Base-by-base conservation (phyloP, 2,888 invertebrate species). In the Hoplodrina ambigua region DNA sequence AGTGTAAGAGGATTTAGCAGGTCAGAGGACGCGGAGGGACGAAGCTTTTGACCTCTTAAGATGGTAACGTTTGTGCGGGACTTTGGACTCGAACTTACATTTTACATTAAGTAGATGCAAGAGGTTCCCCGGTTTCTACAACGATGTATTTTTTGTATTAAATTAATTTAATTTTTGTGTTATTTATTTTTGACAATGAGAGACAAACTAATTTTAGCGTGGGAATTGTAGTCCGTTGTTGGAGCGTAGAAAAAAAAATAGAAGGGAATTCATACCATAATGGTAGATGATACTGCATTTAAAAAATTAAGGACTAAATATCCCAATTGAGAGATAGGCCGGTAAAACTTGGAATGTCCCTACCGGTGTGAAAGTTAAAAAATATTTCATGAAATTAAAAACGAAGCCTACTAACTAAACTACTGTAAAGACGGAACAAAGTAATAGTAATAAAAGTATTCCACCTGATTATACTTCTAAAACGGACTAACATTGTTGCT, bases 1-100 rank as follows among this genome's bases (percentile, higher is more conserved):
- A 78, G 63, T 80, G 78, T 89, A 87, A 86, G 85, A 84, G 87
- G 88, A 88, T 89, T 90, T 89, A 83, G 80, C 86, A 86, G 88
- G 86, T 85, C 87, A 87, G 59, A 76, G 87, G 82, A 86, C 86
- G 25, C 78, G 77, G 66, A 67, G 80, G 75, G 80, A 77, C 57
- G 44, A 10, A 53, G 56, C 57, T 54, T 72, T 59, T 62, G 80
- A 69, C 72, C 69, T 67, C 58, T 13, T 52, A 53, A 72, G 80
- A 75, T 56, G 60, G 41, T 53, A n/a, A 41, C 65, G 50, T 67
- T 65, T 62, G 53, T 62, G 52, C 55, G 41, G n/a, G 60, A 44
- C 49, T 57, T 53, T 2, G 44, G 15, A 56, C 13, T 41, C 30
- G 13, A n/a, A n/a, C 30, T 25, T 56, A 20, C 37, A 52, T 62